Evolutionary conservation across 2,888 invertebrate species (phyloP), one percentile per base, ranked within the genome.

Genomic region (Heliconius erato): DNA sequence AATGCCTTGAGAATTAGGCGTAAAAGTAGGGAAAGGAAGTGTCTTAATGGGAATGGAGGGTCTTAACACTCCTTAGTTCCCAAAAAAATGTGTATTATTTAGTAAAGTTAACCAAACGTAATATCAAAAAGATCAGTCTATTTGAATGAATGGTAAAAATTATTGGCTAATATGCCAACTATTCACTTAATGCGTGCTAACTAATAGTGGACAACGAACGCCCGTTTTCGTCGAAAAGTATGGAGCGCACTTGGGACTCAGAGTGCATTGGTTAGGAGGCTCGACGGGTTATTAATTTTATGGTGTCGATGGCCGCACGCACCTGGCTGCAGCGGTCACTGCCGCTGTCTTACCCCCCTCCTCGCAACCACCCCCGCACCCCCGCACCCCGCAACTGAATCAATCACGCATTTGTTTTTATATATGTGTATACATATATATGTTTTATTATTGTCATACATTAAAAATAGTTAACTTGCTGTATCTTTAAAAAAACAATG

Each of bases 211-310:
- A 63, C 72, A 59, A 44, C 65, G 63, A 83, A 82, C 84, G 84
- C 63, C 28, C 84, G 84, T 83, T 84, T 84, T 72, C 59, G 49
- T 76, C 26, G 67, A 65, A 72, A 86, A 86, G 89, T 90, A 90
- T 92, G 89, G 89, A 92, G 91, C 91, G 92, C 90, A 89, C 90
- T 90, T 90, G 92, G 89, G 89, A 88, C 92, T 89, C 91, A 90
- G 91, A 92, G 93, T 93, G 94, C 95, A 94, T 93, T 91, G 94
- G 92, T 92, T 92, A 91, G 93, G 91, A 94, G 92, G 92, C 93
- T 91, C 94, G 94, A 93, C 95, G 93, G 93, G 95, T 95, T 95
- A 95, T 95, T 95, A 95, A 95, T 95, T 95, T 95, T 95, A 95
- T 95, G 94, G 95, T 95, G 95, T 96, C 95, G 95, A 95, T 96